Percentiles rank a stretch among this genome's conserved stretches.
These are phyloP conservation scores for Cactoblastis cactorum DNA, from an alignment of 2,888 invertebrate species.

Conservation along the genomic window DNA sequence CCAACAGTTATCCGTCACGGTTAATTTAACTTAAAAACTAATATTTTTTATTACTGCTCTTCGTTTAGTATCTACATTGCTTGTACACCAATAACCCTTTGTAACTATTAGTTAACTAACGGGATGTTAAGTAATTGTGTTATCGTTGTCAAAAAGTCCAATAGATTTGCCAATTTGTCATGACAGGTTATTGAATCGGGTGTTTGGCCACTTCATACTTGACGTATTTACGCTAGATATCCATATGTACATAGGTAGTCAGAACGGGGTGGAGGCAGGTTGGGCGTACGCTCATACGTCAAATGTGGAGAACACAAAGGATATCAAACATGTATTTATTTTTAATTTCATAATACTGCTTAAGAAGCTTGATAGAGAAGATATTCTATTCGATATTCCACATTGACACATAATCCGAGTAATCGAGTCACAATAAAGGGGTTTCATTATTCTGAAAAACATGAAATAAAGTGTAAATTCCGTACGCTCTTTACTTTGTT, in stretches of 20 bases:
- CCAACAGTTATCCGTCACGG: constrained; percentile 54
- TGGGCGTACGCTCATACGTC: constrained; percentile 34
- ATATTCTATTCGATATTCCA: not conserved
- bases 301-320: not conserved
- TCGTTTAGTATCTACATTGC: constrained; percentile 18
- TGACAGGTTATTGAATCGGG: constrained; percentile 24
- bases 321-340: not conserved
- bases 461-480: not conserved
- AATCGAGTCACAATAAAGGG: not conserved
- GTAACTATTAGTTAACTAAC: not conserved
- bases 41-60: constrained; percentile 30
- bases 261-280: constrained; percentile 40
- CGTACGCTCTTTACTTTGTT: constrained; percentile 19
- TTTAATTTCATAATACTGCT: not conserved
- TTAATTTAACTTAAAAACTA: constrained; percentile 41
- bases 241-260: no score
- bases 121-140: constrained; percentile 1
- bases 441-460: no score
- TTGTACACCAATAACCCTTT: constrained; percentile 1
- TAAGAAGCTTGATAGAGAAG: not conserved
- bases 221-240: constrained; percentile 23
- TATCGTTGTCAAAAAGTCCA: constrained; percentile 1
- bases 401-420: not conserved
- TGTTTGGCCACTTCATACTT: constrained; percentile 11
- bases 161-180: constrained; percentile 11